Evolutionary conservation across 2,888 invertebrate species (phyloP), one percentile per base, ranked within the genome.

Genomic region (Pomacea canaliculata): DNA sequence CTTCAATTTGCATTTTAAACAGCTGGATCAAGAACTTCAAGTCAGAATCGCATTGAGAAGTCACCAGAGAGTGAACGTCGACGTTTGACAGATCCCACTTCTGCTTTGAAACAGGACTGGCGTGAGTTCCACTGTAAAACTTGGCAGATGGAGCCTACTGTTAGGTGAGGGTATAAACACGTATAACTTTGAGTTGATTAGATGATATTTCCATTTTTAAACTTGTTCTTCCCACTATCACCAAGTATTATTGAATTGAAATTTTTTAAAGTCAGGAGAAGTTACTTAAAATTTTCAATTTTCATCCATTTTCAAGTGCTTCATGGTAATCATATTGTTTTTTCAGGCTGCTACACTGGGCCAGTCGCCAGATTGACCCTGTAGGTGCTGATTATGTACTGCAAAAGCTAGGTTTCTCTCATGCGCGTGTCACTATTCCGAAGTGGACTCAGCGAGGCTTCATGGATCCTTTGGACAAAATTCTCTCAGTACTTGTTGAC

Each of bases 391-490:
- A 99, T 92, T 98, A 97, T 91, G 98, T 99, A 88, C 93, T 99
- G 72, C 97, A 98, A 92, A 98, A 98, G 92, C 93, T 99, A 66
- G 98, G 98, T 69, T 99, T 99, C 91, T 95, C 96, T 78, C 99
- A 99, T 92, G 98, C 99, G 18, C 94, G 98, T 82, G 97, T 96
- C 83, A 99, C 99, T 76, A 99, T 99, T 89, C 99, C 99, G 77
- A 99, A 99, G 92, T 99, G 99, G 97, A 94, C 99, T 92, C 99
- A 99, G 92, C 93, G 99, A 76, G 99, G 99, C 19, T 96, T 98
- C 86, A 96, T 99, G 94, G 99, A 99, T 92, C 98, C 98, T 0
- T 92, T 98, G 75, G 99, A 99, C 92, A 96, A 96, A 90, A 93
- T 98, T 23, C 81, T 90, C 10, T 89, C 90, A 10, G 80, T 90